phyloP scores from a whole-genome alignment of 2,888 invertebrate species.

The Clostera curtula region DNA sequence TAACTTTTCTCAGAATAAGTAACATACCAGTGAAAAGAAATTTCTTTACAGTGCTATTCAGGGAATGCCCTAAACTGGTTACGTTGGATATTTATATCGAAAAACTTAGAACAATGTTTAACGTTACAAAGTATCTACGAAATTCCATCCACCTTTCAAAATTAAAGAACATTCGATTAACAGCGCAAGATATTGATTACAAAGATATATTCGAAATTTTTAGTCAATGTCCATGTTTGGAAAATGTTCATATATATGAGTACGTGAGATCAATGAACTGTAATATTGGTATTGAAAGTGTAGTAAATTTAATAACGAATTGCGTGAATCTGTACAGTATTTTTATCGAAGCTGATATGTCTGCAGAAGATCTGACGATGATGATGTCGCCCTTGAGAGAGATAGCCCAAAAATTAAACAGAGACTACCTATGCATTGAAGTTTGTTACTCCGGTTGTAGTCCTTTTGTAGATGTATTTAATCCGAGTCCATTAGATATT shows the following conservation, averaged over 20 bases:
- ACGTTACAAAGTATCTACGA: constrained; percentile 20
- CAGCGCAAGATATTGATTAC: constrained; percentile 32
- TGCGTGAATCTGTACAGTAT: constrained; percentile 32
- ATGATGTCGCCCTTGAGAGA: constrained; percentile 23
- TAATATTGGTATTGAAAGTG: constrained; percentile 10
- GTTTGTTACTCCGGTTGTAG: constrained; percentile 36
- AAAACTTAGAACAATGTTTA: constrained; percentile 19
- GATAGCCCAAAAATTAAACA: constrained; percentile 20
- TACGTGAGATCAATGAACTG: constrained; percentile 22
- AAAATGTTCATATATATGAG: constrained; percentile 37
- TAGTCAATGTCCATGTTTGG: constrained; percentile 24
- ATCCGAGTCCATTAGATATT: constrained; percentile 36
- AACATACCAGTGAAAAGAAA: constrained; percentile 26
- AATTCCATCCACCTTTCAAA: constrained; percentile 23
- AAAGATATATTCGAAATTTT: constrained; percentile 26
- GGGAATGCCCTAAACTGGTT: constrained; percentile 20
- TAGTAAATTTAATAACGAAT: constrained; percentile 21
- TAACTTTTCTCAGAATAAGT: constrained; percentile 30
- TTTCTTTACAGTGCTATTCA: constrained; percentile 29
- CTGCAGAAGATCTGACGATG: constrained; percentile 24
- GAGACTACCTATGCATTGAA: constrained; percentile 27
- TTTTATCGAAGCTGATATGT: constrained; percentile 34
- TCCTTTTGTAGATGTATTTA: constrained; percentile 37
- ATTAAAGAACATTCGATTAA: constrained; percentile 32
- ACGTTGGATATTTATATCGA: constrained; percentile 33